A percentile compares a stretch with the other conserved stretches of the same genome.
phyloP scores from a whole-genome alignment of 2,888 invertebrate genomes.

The Mythimna pallens region DNA sequence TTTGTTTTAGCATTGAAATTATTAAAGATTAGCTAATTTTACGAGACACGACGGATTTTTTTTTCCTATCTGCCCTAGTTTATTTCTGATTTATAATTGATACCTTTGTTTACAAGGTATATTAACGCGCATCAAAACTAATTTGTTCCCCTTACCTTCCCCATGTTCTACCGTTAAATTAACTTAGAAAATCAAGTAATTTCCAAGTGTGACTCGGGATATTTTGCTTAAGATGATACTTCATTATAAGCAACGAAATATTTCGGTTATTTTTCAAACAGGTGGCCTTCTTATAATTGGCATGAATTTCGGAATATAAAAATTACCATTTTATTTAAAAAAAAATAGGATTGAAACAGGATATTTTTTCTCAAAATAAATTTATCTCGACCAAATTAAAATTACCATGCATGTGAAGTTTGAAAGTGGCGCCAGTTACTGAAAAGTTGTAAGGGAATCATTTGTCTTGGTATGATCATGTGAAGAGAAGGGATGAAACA shows the following conservation, averaged over 20 bases:
- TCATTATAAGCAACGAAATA: constrained; percentile 12
- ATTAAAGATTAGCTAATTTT: constrained; percentile 1
- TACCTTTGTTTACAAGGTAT: constrained; percentile 66
- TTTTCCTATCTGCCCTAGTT: neutral
- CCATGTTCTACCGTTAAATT: constrained; percentile 65
- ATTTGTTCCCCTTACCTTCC: constrained; percentile 62
- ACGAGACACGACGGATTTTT: neutral
- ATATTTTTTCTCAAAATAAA: neutral
- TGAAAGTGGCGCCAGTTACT: too few species aligned
- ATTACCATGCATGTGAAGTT: too few species aligned
- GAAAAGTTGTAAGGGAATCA: too few species aligned
- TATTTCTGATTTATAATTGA: constrained; percentile 48
- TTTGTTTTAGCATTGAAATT: constrained; percentile 11
- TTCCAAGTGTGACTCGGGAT: constrained; percentile 55
- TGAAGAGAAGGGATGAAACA: too few species aligned
- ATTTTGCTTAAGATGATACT: constrained; percentile 37
- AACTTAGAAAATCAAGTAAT: constrained; percentile 63
- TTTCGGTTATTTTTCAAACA: constrained; percentile 8
- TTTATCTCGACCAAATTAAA: too few species aligned
- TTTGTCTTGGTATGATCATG: too few species aligned
- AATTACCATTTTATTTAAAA: neutral
- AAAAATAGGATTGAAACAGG: neutral
- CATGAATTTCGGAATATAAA: constrained; percentile 1
- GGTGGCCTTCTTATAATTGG: constrained; percentile 5
- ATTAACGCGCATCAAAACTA: constrained; percentile 66